Percentiles rank a stretch among this genome's conserved stretches.
Conservation (phyloP, 64 coral and sea anemone genomes). For the Actinia tenebrosa region DNA sequence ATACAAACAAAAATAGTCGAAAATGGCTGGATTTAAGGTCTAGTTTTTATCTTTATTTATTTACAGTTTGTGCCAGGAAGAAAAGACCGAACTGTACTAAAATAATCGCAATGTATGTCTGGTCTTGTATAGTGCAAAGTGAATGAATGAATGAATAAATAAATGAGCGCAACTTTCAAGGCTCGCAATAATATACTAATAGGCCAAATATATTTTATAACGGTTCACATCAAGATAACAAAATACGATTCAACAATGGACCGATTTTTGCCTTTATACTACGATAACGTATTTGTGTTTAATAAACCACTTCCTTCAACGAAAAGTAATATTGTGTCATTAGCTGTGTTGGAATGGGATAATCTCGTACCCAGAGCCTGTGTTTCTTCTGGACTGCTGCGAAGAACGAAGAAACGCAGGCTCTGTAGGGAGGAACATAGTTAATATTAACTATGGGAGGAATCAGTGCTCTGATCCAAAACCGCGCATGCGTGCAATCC, state of each 20-base stretch:
- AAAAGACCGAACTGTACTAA: neutral
- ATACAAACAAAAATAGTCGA: neutral
- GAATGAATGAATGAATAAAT: constrained; percentile 4
- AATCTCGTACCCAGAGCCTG: no score
- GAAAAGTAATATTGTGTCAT: neutral
- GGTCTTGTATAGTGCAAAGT: constrained; percentile 10
- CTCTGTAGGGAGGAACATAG: no score
- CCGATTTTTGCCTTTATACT: constrained; percentile 11
- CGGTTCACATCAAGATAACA: neutral
- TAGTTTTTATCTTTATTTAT: constrained; percentile 6
- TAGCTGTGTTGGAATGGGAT: neutral
- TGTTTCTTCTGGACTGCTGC: no score
- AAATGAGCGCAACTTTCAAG: neutral
- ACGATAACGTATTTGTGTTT: constrained; percentile 13
- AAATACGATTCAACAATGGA: neutral
- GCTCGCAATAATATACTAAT: neutral
- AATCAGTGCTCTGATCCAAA: no score
- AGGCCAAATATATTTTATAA: neutral
- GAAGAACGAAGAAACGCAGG: no score
- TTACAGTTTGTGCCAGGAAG: neutral
- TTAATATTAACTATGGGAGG: no score
- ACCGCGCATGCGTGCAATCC: no score
- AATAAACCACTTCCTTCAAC: constrained; percentile 21
- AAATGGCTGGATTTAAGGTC: neutral
- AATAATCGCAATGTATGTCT: neutral